Evolutionary conservation across 2,797 vertebrate genomes (phyloP).

Genomic region (Decapterus maruadsi): DNA sequence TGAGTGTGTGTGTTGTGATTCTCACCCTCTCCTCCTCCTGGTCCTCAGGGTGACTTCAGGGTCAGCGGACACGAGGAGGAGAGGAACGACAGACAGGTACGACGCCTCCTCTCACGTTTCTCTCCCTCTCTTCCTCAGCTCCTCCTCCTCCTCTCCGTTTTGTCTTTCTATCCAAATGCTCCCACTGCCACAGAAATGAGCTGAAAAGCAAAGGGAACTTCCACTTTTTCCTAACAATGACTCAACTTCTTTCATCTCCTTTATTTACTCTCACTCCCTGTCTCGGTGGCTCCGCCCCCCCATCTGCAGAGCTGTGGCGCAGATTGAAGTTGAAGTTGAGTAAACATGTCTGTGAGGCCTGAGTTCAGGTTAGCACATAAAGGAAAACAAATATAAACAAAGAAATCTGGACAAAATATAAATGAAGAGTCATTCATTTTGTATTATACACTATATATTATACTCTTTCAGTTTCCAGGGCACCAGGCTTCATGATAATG

Average conservation of each 20-base stretch:
- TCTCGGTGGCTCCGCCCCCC: conserved; percentile 4
- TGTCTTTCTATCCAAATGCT: neutral
- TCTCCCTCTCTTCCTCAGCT: neutral
- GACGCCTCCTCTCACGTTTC: neutral
- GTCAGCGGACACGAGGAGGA: conserved; percentile 81
- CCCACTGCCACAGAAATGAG: neutral
- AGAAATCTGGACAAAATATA: neutral
- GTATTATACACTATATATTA: neutral
- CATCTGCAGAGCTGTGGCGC: conserved; percentile 58
- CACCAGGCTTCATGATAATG: conserved; percentile 18
- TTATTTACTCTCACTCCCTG: neutral
- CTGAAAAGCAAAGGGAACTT: conserved; percentile 2
- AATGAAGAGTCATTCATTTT: neutral
- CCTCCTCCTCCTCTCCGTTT: conserved; percentile 2
- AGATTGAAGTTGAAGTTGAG: conserved; percentile 63
- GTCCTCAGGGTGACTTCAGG: conserved; percentile 91
- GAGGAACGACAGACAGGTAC: conserved; percentile 95
- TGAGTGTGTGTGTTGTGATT: conserved; percentile 3
- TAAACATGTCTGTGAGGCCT: conserved; percentile 47
- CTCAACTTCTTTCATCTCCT: neutral
- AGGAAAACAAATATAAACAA: neutral
- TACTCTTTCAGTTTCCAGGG: neutral
- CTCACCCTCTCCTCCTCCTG: conserved; percentile 30
- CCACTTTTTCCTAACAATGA: neutral
- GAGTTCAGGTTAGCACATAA: neutral